Conservation (phyloP, 1,140 invertebrate species). For the Drosophila ohnishii region DNA sequence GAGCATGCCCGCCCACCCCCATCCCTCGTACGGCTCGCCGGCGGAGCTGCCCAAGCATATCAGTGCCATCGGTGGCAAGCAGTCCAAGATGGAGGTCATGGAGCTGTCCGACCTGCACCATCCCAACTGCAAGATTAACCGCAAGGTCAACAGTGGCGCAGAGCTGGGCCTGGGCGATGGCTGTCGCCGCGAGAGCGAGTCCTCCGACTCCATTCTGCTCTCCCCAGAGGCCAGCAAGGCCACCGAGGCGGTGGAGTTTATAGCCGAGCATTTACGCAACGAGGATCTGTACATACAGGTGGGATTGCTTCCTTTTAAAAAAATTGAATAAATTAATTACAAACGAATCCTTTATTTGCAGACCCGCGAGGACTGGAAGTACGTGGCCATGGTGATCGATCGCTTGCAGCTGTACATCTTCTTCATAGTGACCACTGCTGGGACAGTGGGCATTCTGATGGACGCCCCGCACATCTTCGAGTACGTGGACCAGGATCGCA, state of each 20-base stretch:
- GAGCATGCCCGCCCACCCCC: constrained; percentile 90
- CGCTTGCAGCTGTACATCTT: constrained; percentile 98
- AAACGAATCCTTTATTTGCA: constrained; percentile 81
- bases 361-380: constrained; percentile 99
- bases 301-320: neutral
- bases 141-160: constrained; percentile 90
- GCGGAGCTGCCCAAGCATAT: constrained; percentile 92
- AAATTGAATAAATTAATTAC: no score
- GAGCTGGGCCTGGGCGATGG: constrained; percentile 86
- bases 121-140: constrained; percentile 97
- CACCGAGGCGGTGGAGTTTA: constrained; percentile 98
- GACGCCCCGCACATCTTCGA: constrained; percentile 99
- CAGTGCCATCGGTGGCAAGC: constrained; percentile 85
- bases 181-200: constrained; percentile 92
- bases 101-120: constrained; percentile 97
- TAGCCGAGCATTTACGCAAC: constrained; percentile 98
- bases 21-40: constrained; percentile 89
- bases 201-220: constrained; percentile 93
- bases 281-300: constrained; percentile 99
- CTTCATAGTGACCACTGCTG: constrained; percentile 97
- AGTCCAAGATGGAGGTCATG: constrained; percentile 95
- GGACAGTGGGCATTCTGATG: constrained; percentile 98
- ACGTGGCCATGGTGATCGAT: constrained; percentile 99
- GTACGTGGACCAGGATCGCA: constrained; percentile 98
- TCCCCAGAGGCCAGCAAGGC: constrained; percentile 97